Conservation (phyloP, 2,888 invertebrate species). For the Ormyrus thymus region DNA sequence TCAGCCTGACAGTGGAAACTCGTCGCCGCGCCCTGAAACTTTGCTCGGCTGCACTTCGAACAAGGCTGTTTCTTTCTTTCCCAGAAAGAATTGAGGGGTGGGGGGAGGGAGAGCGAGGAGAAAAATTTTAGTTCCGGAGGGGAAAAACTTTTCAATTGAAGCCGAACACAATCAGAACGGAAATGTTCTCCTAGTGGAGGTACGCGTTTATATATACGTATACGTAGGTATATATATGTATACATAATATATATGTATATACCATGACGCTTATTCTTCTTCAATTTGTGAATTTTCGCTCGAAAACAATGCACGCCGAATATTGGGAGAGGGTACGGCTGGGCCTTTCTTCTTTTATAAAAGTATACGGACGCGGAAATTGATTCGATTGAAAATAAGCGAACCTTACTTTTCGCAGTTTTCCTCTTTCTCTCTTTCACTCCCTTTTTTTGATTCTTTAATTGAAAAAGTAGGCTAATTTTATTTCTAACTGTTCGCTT, state of each 20-base stretch:
- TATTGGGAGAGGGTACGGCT: conserved; percentile 27
- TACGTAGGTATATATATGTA: no score
- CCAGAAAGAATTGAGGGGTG: background rate
- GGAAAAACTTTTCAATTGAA: conserved; percentile 56
- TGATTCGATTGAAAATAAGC: conserved; percentile 48
- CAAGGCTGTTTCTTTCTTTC: conserved; percentile 42
- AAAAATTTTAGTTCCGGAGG: conserved; percentile 48
- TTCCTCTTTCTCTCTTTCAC: background rate
- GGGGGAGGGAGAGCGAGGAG: background rate
- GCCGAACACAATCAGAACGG: conserved; percentile 48
- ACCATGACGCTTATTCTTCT: conserved; percentile 43
- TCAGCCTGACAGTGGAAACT: conserved; percentile 49
- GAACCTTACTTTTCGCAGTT: conserved; percentile 16
- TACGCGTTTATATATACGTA: background rate
- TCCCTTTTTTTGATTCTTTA: conserved; percentile 8
- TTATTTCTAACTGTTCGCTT: background rate
- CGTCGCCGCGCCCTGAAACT: conserved; percentile 41
- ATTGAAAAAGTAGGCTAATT: conserved; percentile 42
- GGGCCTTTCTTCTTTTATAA: conserved; percentile 20
- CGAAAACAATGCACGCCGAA: conserved; percentile 52
- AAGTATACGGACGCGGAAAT: conserved; percentile 34
- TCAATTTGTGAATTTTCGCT: conserved; percentile 52
- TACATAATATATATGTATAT: background rate
- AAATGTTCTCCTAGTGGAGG: conserved; percentile 8
- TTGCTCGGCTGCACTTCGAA: conserved; percentile 8